Conservation (phyloP, 2,113 vertebrate species). For the Etia nguti region DNA sequence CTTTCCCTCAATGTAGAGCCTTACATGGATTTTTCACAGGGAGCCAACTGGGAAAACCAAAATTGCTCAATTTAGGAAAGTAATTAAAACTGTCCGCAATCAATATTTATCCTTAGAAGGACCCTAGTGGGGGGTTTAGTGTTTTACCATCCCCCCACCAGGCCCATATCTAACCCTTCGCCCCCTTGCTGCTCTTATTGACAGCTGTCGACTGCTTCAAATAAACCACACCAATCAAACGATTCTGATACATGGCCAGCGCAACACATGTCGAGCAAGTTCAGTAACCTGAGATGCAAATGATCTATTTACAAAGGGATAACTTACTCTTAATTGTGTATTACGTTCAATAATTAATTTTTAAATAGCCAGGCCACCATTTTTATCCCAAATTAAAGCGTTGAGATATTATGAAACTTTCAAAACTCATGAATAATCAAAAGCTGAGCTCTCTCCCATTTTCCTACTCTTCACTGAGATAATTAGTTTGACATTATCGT, state of each 20-base stretch:
- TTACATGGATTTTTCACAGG: slow-evolving; percentile 65
- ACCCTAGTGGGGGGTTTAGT: slow-evolving; percentile 59
- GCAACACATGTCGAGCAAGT: slow-evolving; percentile 2
- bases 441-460: slow-evolving; percentile 31
- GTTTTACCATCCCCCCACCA: slow-evolving; percentile 27
- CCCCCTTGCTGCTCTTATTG: slow-evolving; percentile 44
- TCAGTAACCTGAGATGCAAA: background rate
- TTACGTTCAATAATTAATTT: slow-evolving; percentile 7
- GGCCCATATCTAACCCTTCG: slow-evolving; percentile 28
- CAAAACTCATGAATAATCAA: slow-evolving; percentile 52
- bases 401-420: slow-evolving; percentile 24
- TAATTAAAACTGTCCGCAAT: slow-evolving; percentile 80
- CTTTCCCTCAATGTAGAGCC: slow-evolving; percentile 51
- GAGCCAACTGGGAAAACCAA: slow-evolving; percentile 72
- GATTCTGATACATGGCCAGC: background rate
- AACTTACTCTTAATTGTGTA: background rate
- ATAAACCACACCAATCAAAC: slow-evolving; percentile 50
- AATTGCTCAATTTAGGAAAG: slow-evolving; percentile 81
- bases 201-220: slow-evolving; percentile 60
- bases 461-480: slow-evolving; percentile 38
- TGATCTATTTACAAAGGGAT: background rate
- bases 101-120: slow-evolving; percentile 76
- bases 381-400: background rate
- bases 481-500: slow-evolving; percentile 65
- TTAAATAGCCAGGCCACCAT: background rate